A percentile compares a stretch with the other conserved stretches of the same genome.
These are phyloP conservation scores for Aphaenogaster rudis DNA, from an alignment of 1,140 invertebrate species.

Conservation along the genomic window DNA sequence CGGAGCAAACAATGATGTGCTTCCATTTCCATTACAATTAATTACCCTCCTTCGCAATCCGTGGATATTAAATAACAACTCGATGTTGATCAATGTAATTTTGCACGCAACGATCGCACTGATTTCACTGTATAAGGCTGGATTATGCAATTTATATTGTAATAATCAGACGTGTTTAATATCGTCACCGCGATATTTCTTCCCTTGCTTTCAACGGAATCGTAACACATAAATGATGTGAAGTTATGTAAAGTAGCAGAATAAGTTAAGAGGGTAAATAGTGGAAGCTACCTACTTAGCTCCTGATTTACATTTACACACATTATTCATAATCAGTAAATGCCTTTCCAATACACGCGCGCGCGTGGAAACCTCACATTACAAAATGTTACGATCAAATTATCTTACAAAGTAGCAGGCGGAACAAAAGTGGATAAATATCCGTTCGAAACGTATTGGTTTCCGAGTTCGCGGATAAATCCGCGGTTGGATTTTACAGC, in stretches of 20 bases:
- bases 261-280: not conserved
- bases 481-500: constrained; percentile 34
- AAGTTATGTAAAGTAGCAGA: not conserved
- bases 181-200: not conserved
- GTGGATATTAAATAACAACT: constrained; percentile 11
- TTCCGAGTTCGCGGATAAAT: constrained; percentile 14
- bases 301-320: not conserved
- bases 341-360: not conserved
- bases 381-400: not conserved
- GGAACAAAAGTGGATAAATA: constrained; percentile 15
- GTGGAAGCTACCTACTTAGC: not conserved
- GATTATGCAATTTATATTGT: constrained; percentile 4
- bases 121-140: not conserved
- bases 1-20: constrained; percentile 43
- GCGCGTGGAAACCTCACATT: not conserved
- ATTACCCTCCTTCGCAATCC: constrained; percentile 21
- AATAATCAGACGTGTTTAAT: not conserved
- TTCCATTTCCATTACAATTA: constrained; percentile 39
- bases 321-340: not conserved
- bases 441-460: not conserved
- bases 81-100: constrained; percentile 16
- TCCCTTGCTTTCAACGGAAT: not conserved
- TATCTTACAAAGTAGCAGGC: not conserved
- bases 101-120: not conserved
- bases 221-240: not conserved